Conservation (phyloP, 2,797 vertebrate species). For the Pangasius djambal region DNA sequence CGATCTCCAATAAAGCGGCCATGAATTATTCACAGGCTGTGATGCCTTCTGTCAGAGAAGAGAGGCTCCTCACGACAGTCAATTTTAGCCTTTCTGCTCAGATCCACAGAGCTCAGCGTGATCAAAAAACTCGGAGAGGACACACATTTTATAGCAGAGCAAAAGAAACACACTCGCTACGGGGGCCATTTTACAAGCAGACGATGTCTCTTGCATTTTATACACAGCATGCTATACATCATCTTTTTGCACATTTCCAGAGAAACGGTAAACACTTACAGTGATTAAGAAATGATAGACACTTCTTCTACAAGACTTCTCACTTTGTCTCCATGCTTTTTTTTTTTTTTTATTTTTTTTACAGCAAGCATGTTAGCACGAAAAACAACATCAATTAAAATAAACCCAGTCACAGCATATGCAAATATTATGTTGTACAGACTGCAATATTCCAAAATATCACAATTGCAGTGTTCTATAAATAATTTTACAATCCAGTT, state of each 20-base stretch:
- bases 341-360: neutral
- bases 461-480: neutral
- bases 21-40: constrained; percentile 65
- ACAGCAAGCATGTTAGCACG: neutral
- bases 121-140: constrained; percentile 33
- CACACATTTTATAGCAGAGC: neutral
- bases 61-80: constrained; percentile 54
- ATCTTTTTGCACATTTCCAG: neutral
- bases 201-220: neutral
- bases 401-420: neutral
- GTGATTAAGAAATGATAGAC: constrained; percentile 9
- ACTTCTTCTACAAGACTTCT: neutral
- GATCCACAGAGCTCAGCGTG: constrained; percentile 33
- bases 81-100: constrained; percentile 49
- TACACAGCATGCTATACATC: neutral
- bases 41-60: constrained; percentile 57
- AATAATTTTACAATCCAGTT: neutral
- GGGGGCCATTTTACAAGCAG: constrained; percentile 11
- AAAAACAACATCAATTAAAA: neutral
- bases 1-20: constrained; percentile 61
- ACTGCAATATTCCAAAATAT: neutral
- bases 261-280: neutral
- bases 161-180: neutral
- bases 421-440: neutral
- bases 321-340: neutral